A percentile compares a stretch with the other conserved stretches of the same genome.
These are phyloP conservation scores for Rutilus rutilus DNA, from an alignment of 2,113 vertebrate species.

Conservation along the genomic window DNA sequence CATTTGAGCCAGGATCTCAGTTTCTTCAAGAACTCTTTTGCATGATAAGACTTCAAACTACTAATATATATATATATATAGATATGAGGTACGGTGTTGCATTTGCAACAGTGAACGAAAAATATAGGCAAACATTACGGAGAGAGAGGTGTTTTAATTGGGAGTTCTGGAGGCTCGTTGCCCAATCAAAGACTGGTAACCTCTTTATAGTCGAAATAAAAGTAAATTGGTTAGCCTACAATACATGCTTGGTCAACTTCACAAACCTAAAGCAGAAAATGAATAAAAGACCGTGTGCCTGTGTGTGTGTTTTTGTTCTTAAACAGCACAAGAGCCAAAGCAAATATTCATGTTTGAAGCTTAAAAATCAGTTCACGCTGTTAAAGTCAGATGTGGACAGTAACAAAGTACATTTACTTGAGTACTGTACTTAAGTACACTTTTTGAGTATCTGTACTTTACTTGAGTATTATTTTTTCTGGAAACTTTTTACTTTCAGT, in stretches of 20 bases:
- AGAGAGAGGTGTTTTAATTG: neutral
- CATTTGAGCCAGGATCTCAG: neutral
- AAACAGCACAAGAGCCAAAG: slow-evolving; percentile 6
- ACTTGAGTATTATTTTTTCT: no score
- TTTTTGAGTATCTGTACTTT: no score
- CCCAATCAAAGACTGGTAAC: slow-evolving; percentile 1
- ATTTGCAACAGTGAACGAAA: neutral
- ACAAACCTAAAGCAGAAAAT: neutral
- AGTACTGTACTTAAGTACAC: no score
- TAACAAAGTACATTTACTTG: no score
- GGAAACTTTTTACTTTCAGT: no score
- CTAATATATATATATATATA: neutral
- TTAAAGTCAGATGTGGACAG: neutral
- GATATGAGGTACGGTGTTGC: neutral
- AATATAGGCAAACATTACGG: neutral
- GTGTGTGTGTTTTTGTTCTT: slow-evolving; percentile 9
- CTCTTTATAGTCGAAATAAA: slow-evolving; percentile 6
- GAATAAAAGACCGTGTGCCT: neutral
- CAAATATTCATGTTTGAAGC: neutral
- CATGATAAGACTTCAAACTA: neutral
- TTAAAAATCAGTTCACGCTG: neutral
- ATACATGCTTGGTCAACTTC: neutral
- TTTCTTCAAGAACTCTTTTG: neutral
- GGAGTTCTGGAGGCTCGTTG: neutral
- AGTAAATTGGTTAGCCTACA: neutral